Base-by-base conservation (phyloP, 2,888 invertebrate species). In the Acanthacorydalis orientalis region DNA sequence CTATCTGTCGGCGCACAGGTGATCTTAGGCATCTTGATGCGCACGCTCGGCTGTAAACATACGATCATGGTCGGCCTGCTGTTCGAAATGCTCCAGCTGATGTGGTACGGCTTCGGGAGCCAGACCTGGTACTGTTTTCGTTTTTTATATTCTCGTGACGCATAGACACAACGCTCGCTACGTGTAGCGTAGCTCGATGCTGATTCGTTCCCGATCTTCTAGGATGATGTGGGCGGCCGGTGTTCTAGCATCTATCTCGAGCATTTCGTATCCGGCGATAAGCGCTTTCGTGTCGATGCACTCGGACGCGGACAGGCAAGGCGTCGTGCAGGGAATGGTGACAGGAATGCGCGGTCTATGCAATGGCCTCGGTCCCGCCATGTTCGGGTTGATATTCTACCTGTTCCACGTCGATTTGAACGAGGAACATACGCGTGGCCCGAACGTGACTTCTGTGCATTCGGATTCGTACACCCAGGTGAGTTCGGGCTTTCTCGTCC, bases 211-310 rank as follows among this genome's bases (percentile, higher is more conserved):
- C 48, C 11, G 33, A 7, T 47, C 50, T 53, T 54, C 23, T 57
- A 83, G 85, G 84, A 93, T 98, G 87, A 96, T 98, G 92, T 98
- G 98, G 98, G 86, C 89, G 37, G 97, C 97, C 9, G 98, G 98
- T 47, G 80, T 93, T 54, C 72, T 98, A 54, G 97, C 97, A 35
- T 91, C 96, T 11, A 77, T 97, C 56, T 93, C 92, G 51, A 92
- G 92, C 54, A 84, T 98, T 57, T 96, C 96, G 4, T 98, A 99
- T 72, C 98, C 98, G 34, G 95, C 97, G 48, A 97, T 99, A 61
- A 93, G 93, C 65, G 91, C 97, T 35, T 98, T 95, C 68, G 96
- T 96, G 48, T 96, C 96, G 11, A 88, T 95, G 60, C 93, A 96
- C 68, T 92, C 96, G 53, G 86, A 92, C 60, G 85, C 90, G n/a